Base-by-base conservation (phyloP, 92 coral and sea anemone genomes). In the Phenganax stokvisi region DNA sequence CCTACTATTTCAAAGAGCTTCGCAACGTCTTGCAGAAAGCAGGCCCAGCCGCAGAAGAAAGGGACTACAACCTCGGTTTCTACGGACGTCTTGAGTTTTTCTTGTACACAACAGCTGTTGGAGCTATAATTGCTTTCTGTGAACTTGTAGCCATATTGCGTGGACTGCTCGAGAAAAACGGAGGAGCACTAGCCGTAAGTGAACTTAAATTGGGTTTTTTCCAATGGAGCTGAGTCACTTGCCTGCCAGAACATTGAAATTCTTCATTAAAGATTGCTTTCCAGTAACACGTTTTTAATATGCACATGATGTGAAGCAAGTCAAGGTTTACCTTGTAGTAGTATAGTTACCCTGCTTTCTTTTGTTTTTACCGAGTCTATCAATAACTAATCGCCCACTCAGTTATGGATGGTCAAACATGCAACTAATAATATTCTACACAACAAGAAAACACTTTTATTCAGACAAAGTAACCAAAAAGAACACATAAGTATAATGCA, bases 151-250 rank as follows among this genome's bases (percentile, higher is more conserved):
- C 4, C 16, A 53, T 12, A 5, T 68, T 30, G 3, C 13, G n/a
- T 68, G 73, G 73, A 68, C 54, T 29, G 52, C 52, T 6, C 53
- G 73, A 68, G 73, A 68, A 68, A 68, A 68, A 68, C 31, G 7
- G 16, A 12, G 73, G 73, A 51, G 52, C 73, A 68, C 12, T 68
- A 5, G 52, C 73, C 47, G 73, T 68, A 30, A 25, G 73, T 37
- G 0, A 9, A 9, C 10, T 13, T 27, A 30, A 6, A 66, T 30
- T 20, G 10, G 25, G 8, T 13, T 15, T 61, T 0, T 61, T n/a
- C 28, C 3, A 17, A 7, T 61, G 67, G 5, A n/a, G n/a, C 25
- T 0, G 25, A 61, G 13, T 5, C 25, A 61, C n/a, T 61, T 61
- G 67, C 8, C 13, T 61, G n/a, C 67, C 47, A 37, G 47, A 37